Base-by-base conservation (phyloP, 2,888 invertebrate genomes). In the Temnothorax rugatulus region DNA sequence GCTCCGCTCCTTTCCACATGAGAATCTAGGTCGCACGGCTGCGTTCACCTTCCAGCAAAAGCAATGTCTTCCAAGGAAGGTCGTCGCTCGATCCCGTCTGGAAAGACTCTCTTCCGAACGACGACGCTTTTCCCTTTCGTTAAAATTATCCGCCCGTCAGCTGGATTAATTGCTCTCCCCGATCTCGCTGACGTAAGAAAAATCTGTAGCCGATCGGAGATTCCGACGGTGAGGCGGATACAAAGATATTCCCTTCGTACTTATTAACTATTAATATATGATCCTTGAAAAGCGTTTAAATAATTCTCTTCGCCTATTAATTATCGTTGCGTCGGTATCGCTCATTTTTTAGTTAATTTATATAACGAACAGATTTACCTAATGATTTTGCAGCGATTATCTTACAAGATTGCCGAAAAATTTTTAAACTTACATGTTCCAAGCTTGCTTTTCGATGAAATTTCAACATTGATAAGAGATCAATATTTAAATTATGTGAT, bases 21-120 rank as follows among this genome's bases (percentile, higher is more conserved):
- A 87, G 93, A 92, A 94, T 93, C 91, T 94, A 92, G 94, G 94
- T 93, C 94, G 92, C 93, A 93, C 93, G 93, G 92, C 92, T 92
- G 91, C 92, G 93, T 92, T 93, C 93, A 93, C 94, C 93, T 93
- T 92, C 92, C 87, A 92, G 86, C 90, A 86, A 88, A 86, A 88
- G 91, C 93, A 93, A 93, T 93, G 93, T 93, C 93, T 93, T 91
- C 89, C 90, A 85, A 85, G 92, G 93, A 93, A 94, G 93, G 93
- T 93, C 93, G 91, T 91, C 91, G 91, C 82, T 59, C 44, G 74
- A 15, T 63, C 52, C 88, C 89, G 92, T 92, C 92, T 90, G 89
- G 89, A 88, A 87, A 91, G 89, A 38, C 87, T 84, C 87, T 86
- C 85, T 83, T 74, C 84, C 74, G 75, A 47, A 79, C 64, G 75